These are phyloP conservation scores for Lagenorhynchus albirostris DNA, from an alignment of 2,113 vertebrate species.

Conservation along the genomic window DNA sequence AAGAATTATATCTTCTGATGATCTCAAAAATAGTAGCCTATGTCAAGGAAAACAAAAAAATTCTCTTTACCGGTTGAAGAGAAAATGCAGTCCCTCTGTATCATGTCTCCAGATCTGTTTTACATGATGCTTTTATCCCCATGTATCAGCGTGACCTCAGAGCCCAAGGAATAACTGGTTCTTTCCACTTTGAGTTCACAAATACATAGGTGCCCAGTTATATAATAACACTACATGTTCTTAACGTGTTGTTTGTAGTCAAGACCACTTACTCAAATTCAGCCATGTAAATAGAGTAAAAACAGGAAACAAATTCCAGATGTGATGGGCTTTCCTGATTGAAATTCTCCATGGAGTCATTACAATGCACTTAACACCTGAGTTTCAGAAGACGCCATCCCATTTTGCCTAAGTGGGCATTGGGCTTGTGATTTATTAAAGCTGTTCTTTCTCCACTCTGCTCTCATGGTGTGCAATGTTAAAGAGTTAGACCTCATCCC, in stretches of 20 bases:
- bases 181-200: background rate
- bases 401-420: background rate
- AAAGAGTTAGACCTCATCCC: background rate
- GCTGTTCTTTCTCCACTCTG: background rate
- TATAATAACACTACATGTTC: background rate
- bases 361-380: background rate
- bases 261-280: background rate
- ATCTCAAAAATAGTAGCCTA: background rate
- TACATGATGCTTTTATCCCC: background rate
- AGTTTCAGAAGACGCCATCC: background rate
- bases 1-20: background rate
- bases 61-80: background rate
- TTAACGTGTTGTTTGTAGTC: background rate
- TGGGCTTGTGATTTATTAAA: background rate
- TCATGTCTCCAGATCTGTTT: background rate
- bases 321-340: background rate
- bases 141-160: background rate
- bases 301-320: background rate
- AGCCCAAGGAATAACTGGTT: background rate
- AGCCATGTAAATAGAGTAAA: background rate
- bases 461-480: background rate
- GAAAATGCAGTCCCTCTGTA: background rate
- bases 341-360: background rate
- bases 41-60: background rate
- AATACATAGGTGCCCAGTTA: background rate